Conservation (phyloP, 2,888 invertebrate genomes). For the Panopea generosa region DNA sequence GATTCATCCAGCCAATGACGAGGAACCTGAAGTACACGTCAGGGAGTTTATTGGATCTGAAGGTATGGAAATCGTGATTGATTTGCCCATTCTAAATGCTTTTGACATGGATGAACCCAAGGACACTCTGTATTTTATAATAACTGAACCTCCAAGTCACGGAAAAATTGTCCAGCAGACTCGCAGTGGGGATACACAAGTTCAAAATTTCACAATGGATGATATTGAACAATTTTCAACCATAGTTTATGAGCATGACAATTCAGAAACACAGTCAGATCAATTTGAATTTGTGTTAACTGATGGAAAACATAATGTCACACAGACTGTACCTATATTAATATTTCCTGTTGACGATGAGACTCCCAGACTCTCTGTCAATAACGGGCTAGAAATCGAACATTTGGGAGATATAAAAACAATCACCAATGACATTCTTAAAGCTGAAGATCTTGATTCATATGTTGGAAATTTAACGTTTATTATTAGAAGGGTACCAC, state of each 20-base stretch:
- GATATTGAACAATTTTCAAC: constrained; percentile 81
- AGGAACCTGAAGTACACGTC: constrained; percentile 82
- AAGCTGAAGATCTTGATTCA: constrained; percentile 84
- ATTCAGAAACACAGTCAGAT: constrained; percentile 83
- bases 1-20: constrained; percentile 84
- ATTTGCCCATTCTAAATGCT: constrained; percentile 83
- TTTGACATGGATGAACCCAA: constrained; percentile 82
- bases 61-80: constrained; percentile 83
- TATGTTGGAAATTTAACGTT: constrained; percentile 80
- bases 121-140: constrained; percentile 79
- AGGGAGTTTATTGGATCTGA: constrained; percentile 84
- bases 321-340: constrained; percentile 81
- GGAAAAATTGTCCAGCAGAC: constrained; percentile 82
- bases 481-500: constrained; percentile 80
- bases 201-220: constrained; percentile 80
- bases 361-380: constrained; percentile 83
- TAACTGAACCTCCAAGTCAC: constrained; percentile 77
- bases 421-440: constrained; percentile 80
- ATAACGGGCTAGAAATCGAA: constrained; percentile 84
- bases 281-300: constrained; percentile 81
- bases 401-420: constrained; percentile 77
- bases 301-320: constrained; percentile 82
- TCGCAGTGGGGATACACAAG: constrained; percentile 76
- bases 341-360: constrained; percentile 85
- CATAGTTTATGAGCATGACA: constrained; percentile 84